Base-by-base conservation (phyloP, 2,113 vertebrate genomes). In the Aphelocoma coerulescens region DNA sequence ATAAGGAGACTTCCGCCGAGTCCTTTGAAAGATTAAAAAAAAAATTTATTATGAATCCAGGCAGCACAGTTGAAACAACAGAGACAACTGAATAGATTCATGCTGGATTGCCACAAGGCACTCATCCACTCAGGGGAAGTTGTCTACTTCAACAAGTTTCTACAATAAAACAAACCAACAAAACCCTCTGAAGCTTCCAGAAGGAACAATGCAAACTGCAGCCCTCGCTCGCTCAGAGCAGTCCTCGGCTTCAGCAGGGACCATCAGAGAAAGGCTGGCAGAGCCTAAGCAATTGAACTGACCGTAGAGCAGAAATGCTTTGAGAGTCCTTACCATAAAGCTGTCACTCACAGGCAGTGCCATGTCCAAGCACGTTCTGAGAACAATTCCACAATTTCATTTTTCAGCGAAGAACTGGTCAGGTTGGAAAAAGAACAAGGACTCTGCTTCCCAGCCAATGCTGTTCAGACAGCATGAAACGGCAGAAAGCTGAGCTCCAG, bases 291-390 rank as follows among this genome's bases (percentile, higher is more conserved):
- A 83, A 79, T 7, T 82, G 81, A 91, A 46, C 23, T 22, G n/a
- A 16, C 81, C 79, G 51, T 4, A 67, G 65, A 82, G 62, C 0
- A 89, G 73, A 89, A 94, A 88, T 16, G 66, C 62, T 91, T 44
- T 43, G 85, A 89, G 81, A 54, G 82, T 91, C 91, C 95, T 95
- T 93, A 96, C 93, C 94, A 94, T 59, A 76, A 88, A 91, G 78
- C 85, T 94, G 85, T 94, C 91, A 62, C 74, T 94, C 78, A 81
- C 65, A 65, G 74, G 69, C 93, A 88, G 54, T 35, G 61, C 74
- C 78, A 39, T 11, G 63, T 85, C 87, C 91, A 87, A 75, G 84
- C 80, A 95, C 2, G 5, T 73, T 83, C 88, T 93, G 89, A 24
- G 59, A 92, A 85, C 74, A 89, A 77, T 82, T 57, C 94, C 87